Conservation (phyloP, 2,888 invertebrate species). For the Rotaria socialis region DNA sequence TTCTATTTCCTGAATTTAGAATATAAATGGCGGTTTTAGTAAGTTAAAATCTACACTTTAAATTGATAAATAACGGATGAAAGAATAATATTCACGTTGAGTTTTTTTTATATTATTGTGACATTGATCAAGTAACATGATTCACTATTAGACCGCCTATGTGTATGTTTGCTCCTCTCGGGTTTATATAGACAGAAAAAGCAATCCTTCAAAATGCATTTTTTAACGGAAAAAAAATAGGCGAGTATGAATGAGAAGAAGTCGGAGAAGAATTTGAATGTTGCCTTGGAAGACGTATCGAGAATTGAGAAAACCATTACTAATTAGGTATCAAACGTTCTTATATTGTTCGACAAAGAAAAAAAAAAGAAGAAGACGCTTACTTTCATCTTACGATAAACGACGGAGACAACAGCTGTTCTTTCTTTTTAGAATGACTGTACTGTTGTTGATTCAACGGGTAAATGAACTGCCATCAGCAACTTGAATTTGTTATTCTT, state of each 20-base stretch:
- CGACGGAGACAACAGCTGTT: not conserved
- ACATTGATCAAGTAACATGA: not conserved
- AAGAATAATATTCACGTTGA: not conserved
- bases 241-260: not conserved
- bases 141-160: not conserved
- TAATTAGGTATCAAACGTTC: not conserved
- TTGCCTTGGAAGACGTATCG: not conserved
- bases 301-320: not conserved
- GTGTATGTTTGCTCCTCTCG: not conserved
- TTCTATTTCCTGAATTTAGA: not conserved
- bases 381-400: conserved; percentile 8
- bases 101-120: not conserved
- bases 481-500: conserved; percentile 22
- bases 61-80: not conserved
- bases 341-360: not conserved
- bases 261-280: not conserved
- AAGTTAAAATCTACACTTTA: not conserved
- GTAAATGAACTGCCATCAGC: not conserved
- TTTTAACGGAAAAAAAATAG: not conserved
- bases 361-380: not conserved
- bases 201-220: conserved; percentile 23
- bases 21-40: not conserved
- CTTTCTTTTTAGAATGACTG: not conserved
- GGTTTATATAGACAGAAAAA: not conserved
- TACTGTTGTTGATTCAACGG: not conserved